These are phyloP conservation scores for Synanthedon myopaeformis DNA, from an alignment of 2,888 invertebrate species.

Conservation along the genomic window DNA sequence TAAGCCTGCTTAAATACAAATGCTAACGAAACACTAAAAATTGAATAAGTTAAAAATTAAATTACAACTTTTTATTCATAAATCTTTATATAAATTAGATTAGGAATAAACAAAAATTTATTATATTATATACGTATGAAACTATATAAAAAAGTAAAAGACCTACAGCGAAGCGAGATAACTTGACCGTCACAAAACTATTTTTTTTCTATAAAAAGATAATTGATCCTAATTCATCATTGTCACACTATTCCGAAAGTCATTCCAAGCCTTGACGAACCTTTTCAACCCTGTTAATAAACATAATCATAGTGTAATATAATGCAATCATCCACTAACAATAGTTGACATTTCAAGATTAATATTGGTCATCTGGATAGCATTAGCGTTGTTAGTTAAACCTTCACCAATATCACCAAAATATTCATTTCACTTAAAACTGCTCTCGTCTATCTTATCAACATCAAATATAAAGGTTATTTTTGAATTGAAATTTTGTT, in stretches of 20 bases:
- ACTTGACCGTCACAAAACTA: not conserved
- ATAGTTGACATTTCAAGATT: conserved; percentile 55
- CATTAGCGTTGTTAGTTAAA: conserved; percentile 43
- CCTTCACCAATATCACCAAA: conserved; percentile 6
- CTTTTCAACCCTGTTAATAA: conserved; percentile 19
- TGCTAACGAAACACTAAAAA: too few species aligned
- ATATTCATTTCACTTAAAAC: conserved; percentile 1
- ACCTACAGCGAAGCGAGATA: not conserved
- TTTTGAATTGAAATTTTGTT: not conserved
- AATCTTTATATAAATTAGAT: not conserved
- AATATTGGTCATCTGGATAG: conserved; percentile 55
- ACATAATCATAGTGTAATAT: conserved; percentile 20
- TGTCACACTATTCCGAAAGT: conserved; percentile 28
- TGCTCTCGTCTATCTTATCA: not conserved
- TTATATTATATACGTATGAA: not conserved
- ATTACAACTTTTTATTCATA: not conserved
- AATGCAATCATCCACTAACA: conserved; percentile 38
- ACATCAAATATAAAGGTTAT: not conserved
- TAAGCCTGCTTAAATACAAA: too few species aligned
- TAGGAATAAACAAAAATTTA: not conserved
- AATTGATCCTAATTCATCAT: conserved; percentile 35
- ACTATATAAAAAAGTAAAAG: not conserved
- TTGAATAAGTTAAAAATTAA: too few species aligned
- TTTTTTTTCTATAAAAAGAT: conserved; percentile 3
- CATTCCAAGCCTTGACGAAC: conserved; percentile 13